Conservation (phyloP, 1,140 invertebrate species). For the Macrosteles quadrilineatus region DNA sequence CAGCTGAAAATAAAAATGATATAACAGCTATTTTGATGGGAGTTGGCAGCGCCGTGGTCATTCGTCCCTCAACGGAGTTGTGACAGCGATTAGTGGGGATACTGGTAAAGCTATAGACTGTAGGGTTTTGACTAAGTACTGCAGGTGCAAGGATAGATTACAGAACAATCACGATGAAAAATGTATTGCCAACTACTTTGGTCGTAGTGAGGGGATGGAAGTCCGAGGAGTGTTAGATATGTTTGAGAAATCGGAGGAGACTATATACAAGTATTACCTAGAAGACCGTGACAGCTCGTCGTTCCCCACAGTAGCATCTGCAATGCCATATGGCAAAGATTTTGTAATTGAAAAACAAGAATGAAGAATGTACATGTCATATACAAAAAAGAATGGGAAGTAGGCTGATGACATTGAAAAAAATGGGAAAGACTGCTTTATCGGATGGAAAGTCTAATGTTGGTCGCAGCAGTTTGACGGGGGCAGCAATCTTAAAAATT, state of each 20-base stretch:
- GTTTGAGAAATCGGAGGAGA: slow-evolving; percentile 31
- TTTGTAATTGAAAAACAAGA: no score
- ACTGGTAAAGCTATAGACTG: not conserved
- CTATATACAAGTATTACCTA: slow-evolving; percentile 38
- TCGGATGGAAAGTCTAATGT: no score
- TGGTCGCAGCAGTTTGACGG: no score
- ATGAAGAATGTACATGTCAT: no score
- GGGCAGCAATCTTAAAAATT: no score
- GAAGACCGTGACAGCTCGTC: slow-evolving; percentile 40
- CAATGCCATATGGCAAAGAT: no score
- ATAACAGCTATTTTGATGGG: no score
- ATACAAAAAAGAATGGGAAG: no score
- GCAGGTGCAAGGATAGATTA: not conserved
- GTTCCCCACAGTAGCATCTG: no score
- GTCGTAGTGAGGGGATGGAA: slow-evolving; percentile 41
- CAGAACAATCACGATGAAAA: slow-evolving; percentile 25
- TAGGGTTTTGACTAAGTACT: not conserved
- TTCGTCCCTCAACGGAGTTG: slow-evolving; percentile 8
- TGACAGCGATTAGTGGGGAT: not conserved
- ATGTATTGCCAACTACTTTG: slow-evolving; percentile 38
- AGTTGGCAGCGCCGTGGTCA: slow-evolving; percentile 28
- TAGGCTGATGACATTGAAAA: no score
- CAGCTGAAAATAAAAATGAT: no score
- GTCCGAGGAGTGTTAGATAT: slow-evolving; percentile 17
- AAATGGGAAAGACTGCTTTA: no score